Evolutionary conservation across 2,797 vertebrate genomes (phyloP), one percentile per base, ranked within the genome.

Genomic region (Rhinogobio ventralis): DNA sequence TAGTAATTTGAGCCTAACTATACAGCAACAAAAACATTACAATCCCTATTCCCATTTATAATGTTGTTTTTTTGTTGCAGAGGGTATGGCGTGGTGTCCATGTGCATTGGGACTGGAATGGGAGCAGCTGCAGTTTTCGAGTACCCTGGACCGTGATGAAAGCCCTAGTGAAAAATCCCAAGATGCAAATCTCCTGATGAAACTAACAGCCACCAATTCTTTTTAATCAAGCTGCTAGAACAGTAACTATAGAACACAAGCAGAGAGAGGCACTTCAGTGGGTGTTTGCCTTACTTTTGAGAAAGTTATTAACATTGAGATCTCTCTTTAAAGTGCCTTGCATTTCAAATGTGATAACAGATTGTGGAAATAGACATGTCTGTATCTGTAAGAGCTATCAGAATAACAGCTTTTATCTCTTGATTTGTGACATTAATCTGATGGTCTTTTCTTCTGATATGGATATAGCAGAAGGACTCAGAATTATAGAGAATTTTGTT

Each of bases 41-140:
- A 14, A 46, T 17, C 15, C 9, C 19, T 73, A 73, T 49, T 45
- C 74, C 5, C 6, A 20, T 45, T 64, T 28, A 28, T 25, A 25
- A 28, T 49, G 17, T 79, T 67, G 25, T 46, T 28, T 14, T 71
- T 83, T 28, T 17, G 0, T 93, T 91, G 14, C 92, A 99, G 97
- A 86, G 96, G 92, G 0, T 97, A 94, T 0, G 97, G 98, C 0
- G 96, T 99, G 0, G 97, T 99, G 28, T 98, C 97, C 36, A 98
- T 98, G 97, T 98, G 98, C 92, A 96, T 98, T 0, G 97, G 97
- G 1, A 99, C 97, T 0, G 97, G 97, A 36, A 97, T 98, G 97
- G 98, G 97, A 0, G 97, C 97, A 0, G 97, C 97, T 0, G 97
- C 97, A 0, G 96, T 98, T 1, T 96, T 96, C 0, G 95, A 97